A percentile compares a stretch with the other conserved stretches of the same genome.
phyloP scores from a whole-genome alignment of 2,113 vertebrate species.

The Carlito syrichta region DNA sequence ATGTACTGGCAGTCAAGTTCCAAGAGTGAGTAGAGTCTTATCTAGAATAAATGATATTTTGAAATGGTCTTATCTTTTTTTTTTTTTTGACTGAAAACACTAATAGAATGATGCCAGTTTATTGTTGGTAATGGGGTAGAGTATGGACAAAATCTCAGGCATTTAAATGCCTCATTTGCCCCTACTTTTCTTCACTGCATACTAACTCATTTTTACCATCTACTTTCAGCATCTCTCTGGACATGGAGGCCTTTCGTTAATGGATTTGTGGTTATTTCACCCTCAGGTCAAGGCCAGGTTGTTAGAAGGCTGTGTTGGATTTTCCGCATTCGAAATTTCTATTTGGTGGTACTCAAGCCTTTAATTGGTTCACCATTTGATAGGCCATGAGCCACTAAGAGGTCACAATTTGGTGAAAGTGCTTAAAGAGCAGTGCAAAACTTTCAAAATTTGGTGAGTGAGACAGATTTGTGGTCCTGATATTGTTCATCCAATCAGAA shows the following conservation, averaged over 20 bases:
- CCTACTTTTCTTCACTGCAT: background rate
- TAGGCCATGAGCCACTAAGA: background rate
- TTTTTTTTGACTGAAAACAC: background rate
- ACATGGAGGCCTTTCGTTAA: background rate
- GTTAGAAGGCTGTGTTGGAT: background rate
- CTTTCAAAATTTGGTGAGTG: background rate
- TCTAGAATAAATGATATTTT: constrained; percentile 34
- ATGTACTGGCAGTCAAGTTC: background rate
- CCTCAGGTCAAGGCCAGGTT: background rate
- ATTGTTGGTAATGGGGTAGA: background rate
- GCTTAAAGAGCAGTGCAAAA: background rate
- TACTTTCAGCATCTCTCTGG: background rate
- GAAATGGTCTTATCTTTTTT: background rate
- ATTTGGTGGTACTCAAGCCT: background rate
- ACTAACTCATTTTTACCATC: background rate
- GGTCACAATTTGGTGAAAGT: constrained; percentile 23
- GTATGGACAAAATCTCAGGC: background rate
- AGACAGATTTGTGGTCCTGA: background rate
- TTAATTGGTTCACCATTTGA: background rate
- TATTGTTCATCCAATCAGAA: constrained; percentile 20
- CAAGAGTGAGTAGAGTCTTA: background rate
- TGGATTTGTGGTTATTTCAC: constrained; percentile 12
- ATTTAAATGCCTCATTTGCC: constrained; percentile 6
- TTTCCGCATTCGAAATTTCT: constrained; percentile 45
- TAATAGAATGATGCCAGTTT: constrained; percentile 2